phyloP scores from a whole-genome alignment of 2,113 vertebrate species.

The Eira barbara region DNA sequence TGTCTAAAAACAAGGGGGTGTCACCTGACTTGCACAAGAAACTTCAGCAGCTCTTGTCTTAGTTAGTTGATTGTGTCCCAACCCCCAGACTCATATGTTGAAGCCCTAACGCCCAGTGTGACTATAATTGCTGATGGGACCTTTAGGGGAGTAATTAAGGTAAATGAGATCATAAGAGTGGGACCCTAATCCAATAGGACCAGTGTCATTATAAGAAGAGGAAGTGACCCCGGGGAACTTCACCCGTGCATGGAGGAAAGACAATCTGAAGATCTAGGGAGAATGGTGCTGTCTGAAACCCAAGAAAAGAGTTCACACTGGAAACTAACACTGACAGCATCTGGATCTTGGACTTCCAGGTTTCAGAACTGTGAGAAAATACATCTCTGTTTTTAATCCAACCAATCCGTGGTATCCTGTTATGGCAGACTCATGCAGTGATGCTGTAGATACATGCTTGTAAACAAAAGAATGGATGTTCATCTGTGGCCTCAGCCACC shows the following conservation, averaged over 20 bases:
- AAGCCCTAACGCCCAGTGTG: not conserved
- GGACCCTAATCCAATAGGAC: not conserved
- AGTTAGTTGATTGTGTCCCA: not conserved
- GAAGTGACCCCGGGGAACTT: not conserved
- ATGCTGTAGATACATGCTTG: not conserved
- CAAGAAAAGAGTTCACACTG: not conserved
- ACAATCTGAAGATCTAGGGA: not conserved
- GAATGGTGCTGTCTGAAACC: not conserved
- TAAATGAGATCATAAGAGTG: not conserved
- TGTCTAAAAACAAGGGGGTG: constrained; percentile 67
- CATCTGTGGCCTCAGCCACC: not conserved
- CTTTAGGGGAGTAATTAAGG: not conserved
- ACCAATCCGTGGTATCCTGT: not conserved
- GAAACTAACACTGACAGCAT: not conserved
- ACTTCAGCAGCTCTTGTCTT: constrained; percentile 28
- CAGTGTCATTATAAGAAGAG: not conserved
- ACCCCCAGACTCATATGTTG: not conserved
- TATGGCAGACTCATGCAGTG: not conserved
- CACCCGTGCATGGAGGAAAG: not conserved
- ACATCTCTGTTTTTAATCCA: not conserved
- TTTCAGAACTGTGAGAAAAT: not conserved
- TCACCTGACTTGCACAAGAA: constrained; percentile 52
- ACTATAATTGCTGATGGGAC: not conserved
- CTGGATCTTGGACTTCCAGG: not conserved
- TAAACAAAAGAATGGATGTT: constrained; percentile 28